Evolutionary conservation across 2,888 invertebrate genomes (phyloP).

Genomic region (Drosophila cognata): DNA sequence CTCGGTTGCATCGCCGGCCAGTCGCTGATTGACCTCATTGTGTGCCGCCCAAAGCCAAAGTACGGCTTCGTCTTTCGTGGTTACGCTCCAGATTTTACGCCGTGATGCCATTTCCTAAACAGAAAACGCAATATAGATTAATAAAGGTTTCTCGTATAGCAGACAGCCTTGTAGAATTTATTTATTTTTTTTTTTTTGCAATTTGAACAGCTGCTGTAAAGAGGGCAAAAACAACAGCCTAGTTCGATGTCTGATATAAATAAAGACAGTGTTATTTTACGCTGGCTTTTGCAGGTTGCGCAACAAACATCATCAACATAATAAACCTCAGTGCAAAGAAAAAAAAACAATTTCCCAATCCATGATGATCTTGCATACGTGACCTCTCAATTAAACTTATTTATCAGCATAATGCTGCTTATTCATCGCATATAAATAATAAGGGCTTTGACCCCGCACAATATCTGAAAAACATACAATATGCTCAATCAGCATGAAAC

Average conservation of each 20-base stretch:
- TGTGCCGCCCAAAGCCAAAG: slow-evolving; percentile 98
- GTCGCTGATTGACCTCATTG: slow-evolving; percentile 95
- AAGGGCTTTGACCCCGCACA: slow-evolving; percentile 27
- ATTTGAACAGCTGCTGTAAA: slow-evolving; percentile 46
- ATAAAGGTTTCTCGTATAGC: slow-evolving; percentile 3
- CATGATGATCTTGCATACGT: slow-evolving; percentile 23
- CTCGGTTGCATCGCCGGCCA: slow-evolving; percentile 94
- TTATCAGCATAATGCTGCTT: slow-evolving; percentile 36
- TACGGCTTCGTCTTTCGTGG: slow-evolving; percentile 90
- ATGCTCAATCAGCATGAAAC: slow-evolving; percentile 15
- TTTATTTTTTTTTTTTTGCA: slow-evolving; percentile 2
- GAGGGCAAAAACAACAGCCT: not conserved
- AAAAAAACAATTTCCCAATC: slow-evolving; percentile 13
- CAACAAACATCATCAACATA: not conserved
- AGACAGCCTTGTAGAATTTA: too few relatives aligned
- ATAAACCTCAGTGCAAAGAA: slow-evolving; percentile 11
- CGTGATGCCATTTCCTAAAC: slow-evolving; percentile 90
- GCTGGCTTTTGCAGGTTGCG: slow-evolving; percentile 17
- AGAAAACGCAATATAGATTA: slow-evolving; percentile 13
- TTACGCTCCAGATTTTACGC: slow-evolving; percentile 89
- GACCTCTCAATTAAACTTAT: slow-evolving; percentile 28
- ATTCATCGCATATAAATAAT: not conserved
- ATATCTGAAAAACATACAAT: not conserved
- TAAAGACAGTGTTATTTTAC: not conserved
- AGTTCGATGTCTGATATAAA: not conserved